A percentile compares a stretch with the other conserved stretches of the same genome.
Conservation (phyloP, 2,113 vertebrate genomes). For the Oreochromis aureus region DNA sequence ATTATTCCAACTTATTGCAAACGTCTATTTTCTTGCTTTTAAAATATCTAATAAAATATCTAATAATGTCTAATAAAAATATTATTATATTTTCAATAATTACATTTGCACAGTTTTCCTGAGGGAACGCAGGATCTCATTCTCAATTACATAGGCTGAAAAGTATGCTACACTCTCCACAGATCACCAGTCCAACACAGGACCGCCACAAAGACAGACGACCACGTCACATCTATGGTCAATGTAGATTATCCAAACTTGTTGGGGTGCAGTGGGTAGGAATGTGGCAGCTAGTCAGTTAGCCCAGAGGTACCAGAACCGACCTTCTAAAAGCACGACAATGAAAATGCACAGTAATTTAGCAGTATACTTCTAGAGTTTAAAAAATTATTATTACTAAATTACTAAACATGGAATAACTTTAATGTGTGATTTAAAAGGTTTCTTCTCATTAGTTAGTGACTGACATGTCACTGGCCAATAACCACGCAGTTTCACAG, state of each 20-base stretch:
- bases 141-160: not conserved
- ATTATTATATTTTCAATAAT: not conserved
- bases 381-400: not conserved
- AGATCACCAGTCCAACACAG: not conserved
- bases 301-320: rapidly evolving
- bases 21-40: not conserved
- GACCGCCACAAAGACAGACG: rapidly evolving
- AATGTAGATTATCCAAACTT: not conserved
- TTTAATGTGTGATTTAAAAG: not conserved
- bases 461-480: not conserved
- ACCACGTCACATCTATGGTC: not conserved
- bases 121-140: not conserved
- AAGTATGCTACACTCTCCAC: not conserved
- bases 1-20: not conserved
- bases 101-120: not conserved
- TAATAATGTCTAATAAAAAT: not conserved
- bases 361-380: not conserved
- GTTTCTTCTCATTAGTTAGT: not conserved
- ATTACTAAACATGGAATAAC: not conserved
- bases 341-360: not conserved
- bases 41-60: not conserved
- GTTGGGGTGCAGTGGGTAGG: not conserved
- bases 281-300: not conserved
- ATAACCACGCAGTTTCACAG: not conserved
- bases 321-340: not conserved